Base-by-base conservation (phyloP, 2,113 vertebrate genomes). In the Leptocoma aspasia region DNA sequence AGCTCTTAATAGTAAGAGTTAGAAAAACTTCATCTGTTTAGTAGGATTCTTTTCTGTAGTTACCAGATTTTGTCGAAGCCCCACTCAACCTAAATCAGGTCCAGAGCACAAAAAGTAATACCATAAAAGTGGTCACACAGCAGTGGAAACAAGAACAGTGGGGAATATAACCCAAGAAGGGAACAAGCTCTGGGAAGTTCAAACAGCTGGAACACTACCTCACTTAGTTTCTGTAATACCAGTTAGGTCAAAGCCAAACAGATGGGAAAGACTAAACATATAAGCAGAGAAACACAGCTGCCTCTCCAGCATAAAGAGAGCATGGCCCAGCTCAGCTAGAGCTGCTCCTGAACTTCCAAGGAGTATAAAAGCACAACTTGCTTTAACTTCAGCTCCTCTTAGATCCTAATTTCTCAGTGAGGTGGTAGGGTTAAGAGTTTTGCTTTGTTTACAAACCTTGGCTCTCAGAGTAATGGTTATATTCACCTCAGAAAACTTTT, bases 211-310 rank as follows among this genome's bases (percentile, higher is more conserved):
- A 86, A 60, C 7, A n/a, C 14, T 53, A 72, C 21, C 19, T 39
- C 77, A 41, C 44, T 42, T 28, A 13, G 26, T 26, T 92, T 70
- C 50, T 50, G 21, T 39, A 71, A 79, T 11, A 31, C 7, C 0
- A 0, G 5, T n/a, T 44, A 60, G 10, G 33, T 10, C 61, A 64
- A 66, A 77, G 16, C 24, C 21, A 52, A 60, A 59, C 9, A 66
- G 30, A 75, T 35, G 3, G 19, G 24, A 83, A 85, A 73, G 13
- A 3, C 0, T 73, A 65, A 85, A 52, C 8, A 63, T 0, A 0
- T 3, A 33, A 61, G 45, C 7, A 31, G 20, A 47, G 20, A 81
- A 81, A 71, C 31, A 47, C 24, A 79, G 76, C 15, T 84, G 23
- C 35, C 22, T 64, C 41, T 63, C 21, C 2, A 5, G 24, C n/a